Base-by-base conservation (phyloP, 2,797 vertebrate genomes). In the Aphelocoma californica region DNA sequence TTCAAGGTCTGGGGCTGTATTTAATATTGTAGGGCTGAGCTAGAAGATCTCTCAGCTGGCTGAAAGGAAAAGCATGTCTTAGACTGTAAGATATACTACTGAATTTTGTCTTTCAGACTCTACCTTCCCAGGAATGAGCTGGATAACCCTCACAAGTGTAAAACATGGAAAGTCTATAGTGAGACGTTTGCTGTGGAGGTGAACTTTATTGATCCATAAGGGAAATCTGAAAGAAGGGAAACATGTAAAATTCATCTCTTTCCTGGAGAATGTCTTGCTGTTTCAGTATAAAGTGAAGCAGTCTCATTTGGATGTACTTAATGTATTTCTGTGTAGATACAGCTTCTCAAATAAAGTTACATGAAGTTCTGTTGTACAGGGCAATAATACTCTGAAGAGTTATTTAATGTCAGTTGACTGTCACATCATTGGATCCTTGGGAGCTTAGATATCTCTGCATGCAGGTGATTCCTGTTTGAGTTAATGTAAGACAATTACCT, bases 111-210 rank as follows among this genome's bases (percentile, higher is more conserved):
- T 94, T 81, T 78, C 96, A 99, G 99, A 93, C 97, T 99, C 62
- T 98, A 98, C 95, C 97, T 99, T 93, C 83, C 98, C 74, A 98
- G 99, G 90, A 98, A 98, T 31, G 98, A 99, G 95, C 83, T 99
- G 93, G 99, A 99, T 97, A 99, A 99, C 96, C 98, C 98, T 34
- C 99, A 99, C 97, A 99, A 99, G 92, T 86, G 97, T n/a, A 99
- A 98, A 97, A 98, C 97, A 26, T 99, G 99, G 99, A 97, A 98
- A 84, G 95, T 99, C 84, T 99, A 99, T 93, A 98, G 97, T 70
- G 98, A 99, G 83, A 96, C 98, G 14, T 99, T 99, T 98, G 99
- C 98, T 45, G 97, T 99, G 79, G 99, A 99, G 3, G 40, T 99
- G 89, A 97, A 96, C 67, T 99, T 98, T 86, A 92, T 14, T 64